phyloP scores from a whole-genome alignment of 2,888 invertebrate genomes.

The Apotomis capreana region DNA sequence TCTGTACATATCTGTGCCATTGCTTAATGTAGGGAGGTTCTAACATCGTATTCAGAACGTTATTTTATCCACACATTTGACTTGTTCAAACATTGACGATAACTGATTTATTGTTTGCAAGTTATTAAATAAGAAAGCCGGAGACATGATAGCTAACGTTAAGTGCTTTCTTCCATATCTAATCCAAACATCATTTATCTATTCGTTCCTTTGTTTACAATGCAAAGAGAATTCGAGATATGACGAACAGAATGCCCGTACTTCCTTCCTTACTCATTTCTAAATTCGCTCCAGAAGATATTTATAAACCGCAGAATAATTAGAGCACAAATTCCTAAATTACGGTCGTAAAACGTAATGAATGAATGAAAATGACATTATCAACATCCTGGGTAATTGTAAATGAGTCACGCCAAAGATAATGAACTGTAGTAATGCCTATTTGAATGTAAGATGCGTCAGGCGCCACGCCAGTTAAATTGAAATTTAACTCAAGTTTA shows the following conservation, averaged over 20 bases:
- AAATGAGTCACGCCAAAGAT: constrained; percentile 60
- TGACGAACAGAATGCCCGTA: constrained; percentile 22
- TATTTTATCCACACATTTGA: constrained; percentile 7
- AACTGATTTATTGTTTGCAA: constrained; percentile 36
- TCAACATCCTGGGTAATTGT: constrained; percentile 73
- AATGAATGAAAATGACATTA: constrained; percentile 70
- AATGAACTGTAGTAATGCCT: constrained; percentile 40
- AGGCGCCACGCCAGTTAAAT: constrained; percentile 21
- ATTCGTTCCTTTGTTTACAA: constrained; percentile 32
- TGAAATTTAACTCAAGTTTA: constrained; percentile 36
- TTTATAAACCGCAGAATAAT: constrained; percentile 64
- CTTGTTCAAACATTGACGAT: constrained; percentile 10
- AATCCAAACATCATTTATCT: constrained; percentile 37
- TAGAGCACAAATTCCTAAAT: constrained; percentile 53
- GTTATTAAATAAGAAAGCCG: constrained; percentile 29
- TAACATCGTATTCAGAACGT: no score
- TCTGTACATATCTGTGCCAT: neutral
- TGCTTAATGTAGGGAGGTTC: no score
- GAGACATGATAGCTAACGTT: constrained; percentile 24
- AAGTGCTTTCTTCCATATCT: constrained; percentile 35
- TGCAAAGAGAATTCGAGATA: constrained; percentile 27
- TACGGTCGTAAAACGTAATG: constrained; percentile 61
- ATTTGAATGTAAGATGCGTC: constrained; percentile 40
- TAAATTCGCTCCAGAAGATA: constrained; percentile 48
- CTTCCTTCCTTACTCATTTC: constrained; percentile 38